Base-by-base conservation (phyloP, 2,888 invertebrate genomes). In the Magallana nippona region DNA sequence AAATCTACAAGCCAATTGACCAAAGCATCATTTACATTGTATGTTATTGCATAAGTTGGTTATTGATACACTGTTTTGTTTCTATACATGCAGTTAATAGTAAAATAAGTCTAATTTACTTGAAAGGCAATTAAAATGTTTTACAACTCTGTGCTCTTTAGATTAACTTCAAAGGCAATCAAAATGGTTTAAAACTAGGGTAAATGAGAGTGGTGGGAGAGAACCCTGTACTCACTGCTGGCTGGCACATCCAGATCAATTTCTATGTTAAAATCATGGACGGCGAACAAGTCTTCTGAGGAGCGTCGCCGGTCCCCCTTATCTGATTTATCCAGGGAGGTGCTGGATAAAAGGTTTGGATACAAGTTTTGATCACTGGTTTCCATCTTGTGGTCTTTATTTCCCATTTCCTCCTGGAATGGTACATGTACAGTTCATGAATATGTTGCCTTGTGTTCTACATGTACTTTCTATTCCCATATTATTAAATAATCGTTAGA, bases 231-330 rank as follows among this genome's bases (percentile, higher is more conserved):
- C 91, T 89, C 87, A 93, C 92, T 89, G 81, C 88, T 88, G 27
- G 92, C 86, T 15, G 94, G 94, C n/a, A 94, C 91, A 87, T 94
- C 93, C 81, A 95, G 91, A 94, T 99, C 98, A 88, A 99, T 98
- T 94, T 96, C 97, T 91, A 98, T 98, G 92, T 99, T 99, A 95
- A 99, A 99, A 95, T 99, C 98, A 94, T 99, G 99, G 83, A 93
- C 96, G 90, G 95, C 96, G 95, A 95, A 96, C 89, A 96, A 93
- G 91, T 96, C 96, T 85, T 95, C 95, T 13, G 92, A 90, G 17
- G 87, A 82, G 60, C 89, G 87, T 78, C 87, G 88, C n/a, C 44
- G 22, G 62, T 81, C 56, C 2, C 56, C 22, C 19, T 15, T 56
- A 5, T 79, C 62, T 10, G 62, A 44, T 81, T 60, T 62, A 27